These are phyloP conservation scores for Brachionus rubens DNA, from an alignment of 1,140 invertebrate genomes.

Conservation along the genomic window DNA sequence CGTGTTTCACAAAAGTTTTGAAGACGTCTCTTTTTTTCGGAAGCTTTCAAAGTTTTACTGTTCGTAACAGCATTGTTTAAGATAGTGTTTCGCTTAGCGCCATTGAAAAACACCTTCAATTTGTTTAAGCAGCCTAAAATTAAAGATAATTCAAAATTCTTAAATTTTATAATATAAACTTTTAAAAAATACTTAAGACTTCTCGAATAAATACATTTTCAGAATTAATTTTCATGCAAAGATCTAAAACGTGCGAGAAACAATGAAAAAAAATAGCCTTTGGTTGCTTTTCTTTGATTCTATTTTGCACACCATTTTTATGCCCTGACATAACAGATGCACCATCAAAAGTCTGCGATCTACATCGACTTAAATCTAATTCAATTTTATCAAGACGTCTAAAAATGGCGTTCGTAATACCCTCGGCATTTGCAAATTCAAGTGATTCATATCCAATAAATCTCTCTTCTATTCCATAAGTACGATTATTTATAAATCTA, in stretches of 20 bases:
- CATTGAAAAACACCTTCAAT: background rate
- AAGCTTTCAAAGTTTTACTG: background rate
- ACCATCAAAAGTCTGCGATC: constrained; percentile 3
- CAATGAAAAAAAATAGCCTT: too few species aligned
- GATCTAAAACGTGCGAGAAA: too few species aligned
- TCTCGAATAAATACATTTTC: background rate
- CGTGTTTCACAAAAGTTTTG: too few species aligned
- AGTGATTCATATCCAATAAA: background rate
- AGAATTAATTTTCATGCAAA: background rate
- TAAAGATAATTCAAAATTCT: background rate
- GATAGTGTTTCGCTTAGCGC: background rate
- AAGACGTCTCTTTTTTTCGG: too few species aligned
- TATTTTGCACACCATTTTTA: background rate
- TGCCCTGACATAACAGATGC: constrained; percentile 11
- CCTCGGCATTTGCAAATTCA: constrained; percentile 4
- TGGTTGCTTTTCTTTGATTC: too few species aligned
- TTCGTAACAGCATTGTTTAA: background rate
- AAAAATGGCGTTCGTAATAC: background rate
- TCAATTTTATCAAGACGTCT: background rate
- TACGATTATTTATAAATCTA: background rate
- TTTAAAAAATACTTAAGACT: background rate
- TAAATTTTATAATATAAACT: too few species aligned
- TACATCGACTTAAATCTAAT: background rate
- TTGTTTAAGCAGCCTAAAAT: background rate
- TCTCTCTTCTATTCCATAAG: too few species aligned